Conservation (phyloP, 2,113 vertebrate genomes). For the Trochalopteron elliotii region DNA sequence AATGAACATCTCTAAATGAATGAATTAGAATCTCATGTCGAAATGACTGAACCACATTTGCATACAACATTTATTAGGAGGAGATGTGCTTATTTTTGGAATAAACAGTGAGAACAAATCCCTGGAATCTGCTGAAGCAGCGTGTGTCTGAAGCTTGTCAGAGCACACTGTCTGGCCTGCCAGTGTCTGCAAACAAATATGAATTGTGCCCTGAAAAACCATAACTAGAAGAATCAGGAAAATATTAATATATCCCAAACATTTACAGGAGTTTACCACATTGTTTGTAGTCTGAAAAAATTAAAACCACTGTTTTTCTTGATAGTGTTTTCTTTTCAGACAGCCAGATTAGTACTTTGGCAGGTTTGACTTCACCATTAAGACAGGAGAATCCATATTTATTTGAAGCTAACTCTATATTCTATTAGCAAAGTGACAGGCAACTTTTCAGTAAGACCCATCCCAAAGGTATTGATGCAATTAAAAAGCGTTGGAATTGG, state of each 20-base stretch:
- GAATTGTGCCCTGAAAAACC: background rate
- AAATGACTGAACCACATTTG: conserved; percentile 56
- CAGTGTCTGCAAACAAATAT: background rate
- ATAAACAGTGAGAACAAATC: conserved; percentile 35
- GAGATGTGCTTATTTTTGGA: conserved; percentile 40
- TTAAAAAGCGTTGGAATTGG: background rate
- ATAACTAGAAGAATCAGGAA: background rate
- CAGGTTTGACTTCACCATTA: background rate
- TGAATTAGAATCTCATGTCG: conserved; percentile 42
- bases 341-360: background rate
- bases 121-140: conserved; percentile 42
- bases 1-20: conserved; percentile 58
- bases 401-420: background rate
- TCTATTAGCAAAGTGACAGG: background rate
- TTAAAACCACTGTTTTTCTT: background rate
- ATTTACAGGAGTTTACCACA: background rate
- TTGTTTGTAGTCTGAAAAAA: background rate
- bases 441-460: background rate
- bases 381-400: background rate
- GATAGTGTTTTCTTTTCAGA: background rate
- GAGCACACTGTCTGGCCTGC: background rate
- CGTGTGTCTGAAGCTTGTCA: background rate
- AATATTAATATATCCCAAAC: background rate
- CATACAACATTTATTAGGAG: conserved; percentile 55
- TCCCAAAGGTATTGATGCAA: background rate